Percentiles rank a stretch among this genome's conserved stretches.
These are phyloP conservation scores for Thalassophryne amazonica DNA, from an alignment of 2,797 vertebrate genomes.

Conservation along the genomic window DNA sequence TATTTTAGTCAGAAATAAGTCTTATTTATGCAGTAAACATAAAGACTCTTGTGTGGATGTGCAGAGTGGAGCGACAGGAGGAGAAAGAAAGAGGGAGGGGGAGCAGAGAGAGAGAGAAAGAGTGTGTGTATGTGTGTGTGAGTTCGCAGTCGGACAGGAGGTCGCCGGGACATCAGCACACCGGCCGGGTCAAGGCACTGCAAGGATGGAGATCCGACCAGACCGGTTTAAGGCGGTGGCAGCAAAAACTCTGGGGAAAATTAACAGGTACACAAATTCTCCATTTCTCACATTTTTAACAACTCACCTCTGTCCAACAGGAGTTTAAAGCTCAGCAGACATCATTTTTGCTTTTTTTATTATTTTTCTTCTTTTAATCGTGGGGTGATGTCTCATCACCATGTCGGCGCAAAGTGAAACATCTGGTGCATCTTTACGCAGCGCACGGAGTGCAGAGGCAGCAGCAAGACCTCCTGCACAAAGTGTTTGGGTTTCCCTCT, in stretches of 20 bases:
- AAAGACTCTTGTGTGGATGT: too few relatives aligned
- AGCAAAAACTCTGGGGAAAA: slow-evolving; percentile 80
- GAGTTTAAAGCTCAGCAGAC: too few relatives aligned
- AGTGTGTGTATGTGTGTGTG: slow-evolving; percentile 10
- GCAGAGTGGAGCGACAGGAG: slow-evolving; percentile 4
- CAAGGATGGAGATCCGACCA: slow-evolving; percentile 83
- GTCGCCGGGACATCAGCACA: slow-evolving; percentile 68
- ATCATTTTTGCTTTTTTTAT: too few relatives aligned
- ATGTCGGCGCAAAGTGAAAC: too few relatives aligned
- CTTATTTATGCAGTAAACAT: too few relatives aligned
- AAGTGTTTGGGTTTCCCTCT: too few relatives aligned
- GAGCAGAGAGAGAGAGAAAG: slow-evolving; percentile 13
- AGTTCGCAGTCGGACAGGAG: slow-evolving; percentile 43
- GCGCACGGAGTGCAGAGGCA: too few relatives aligned
- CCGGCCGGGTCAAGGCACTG: slow-evolving; percentile 74
- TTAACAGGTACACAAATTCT: slow-evolving; percentile 74
- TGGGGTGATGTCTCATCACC: too few relatives aligned
- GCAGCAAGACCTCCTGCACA: too few relatives aligned
- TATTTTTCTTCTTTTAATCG: neutral
- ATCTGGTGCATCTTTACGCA: slow-evolving; percentile 3
- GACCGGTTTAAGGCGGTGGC: slow-evolving; percentile 81
- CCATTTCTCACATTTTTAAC: neutral
- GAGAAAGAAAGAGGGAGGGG: slow-evolving; percentile 4
- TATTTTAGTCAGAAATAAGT: too few relatives aligned
- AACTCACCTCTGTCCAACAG: neutral